Evolutionary conservation across 2,797 vertebrate genomes (phyloP), one percentile per base, ranked within the genome.

Genomic region (Antennarius maculatus): DNA sequence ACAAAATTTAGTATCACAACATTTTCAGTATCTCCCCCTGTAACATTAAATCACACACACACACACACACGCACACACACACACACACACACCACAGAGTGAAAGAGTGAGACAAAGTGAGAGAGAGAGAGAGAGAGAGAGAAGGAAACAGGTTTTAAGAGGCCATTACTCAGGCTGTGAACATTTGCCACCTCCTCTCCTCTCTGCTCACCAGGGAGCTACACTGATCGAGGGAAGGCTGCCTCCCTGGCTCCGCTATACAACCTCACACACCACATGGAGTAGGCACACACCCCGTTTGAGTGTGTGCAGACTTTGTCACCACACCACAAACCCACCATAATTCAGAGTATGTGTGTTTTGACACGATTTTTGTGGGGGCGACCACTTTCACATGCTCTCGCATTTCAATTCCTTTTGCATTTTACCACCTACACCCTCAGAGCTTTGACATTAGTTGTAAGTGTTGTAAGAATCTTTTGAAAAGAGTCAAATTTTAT

Each of bases 151-250:
- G 61, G 76, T 76, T 82, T 76, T 76, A 87, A 85, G 63, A 88
- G 83, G 69, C 81, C 77, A 89, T 91, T 86, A 87, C 82, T 85
- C 82, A 83, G 80, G 69, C 74, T 64, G 77, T 81, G 82, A 84
- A 82, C 73, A 84, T 88, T 90, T 90, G 80, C 77, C 81, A 87
- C 71, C 79, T 81, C 82, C 66, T 66, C 61, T 76, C 57, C 64
- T 58, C 71, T 75, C 71, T 48, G 58, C 68, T 86, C 86, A 86
- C 80, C 69, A 71, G 82, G 70, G 80, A 84, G 55, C 65, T 54
- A 65, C 58, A 66, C 78, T 88, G 84, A 88, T 87, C 72, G 79
- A 86, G 78, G 82, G 80, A 81, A 77, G 53, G 66, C 61, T 50
- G 72, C 67, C 70, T 83, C 50, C 45, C 31, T 71, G 63, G 41